Evolutionary conservation across 2,113 vertebrate genomes (phyloP).

Genomic region (Hippocampus comes): DNA sequence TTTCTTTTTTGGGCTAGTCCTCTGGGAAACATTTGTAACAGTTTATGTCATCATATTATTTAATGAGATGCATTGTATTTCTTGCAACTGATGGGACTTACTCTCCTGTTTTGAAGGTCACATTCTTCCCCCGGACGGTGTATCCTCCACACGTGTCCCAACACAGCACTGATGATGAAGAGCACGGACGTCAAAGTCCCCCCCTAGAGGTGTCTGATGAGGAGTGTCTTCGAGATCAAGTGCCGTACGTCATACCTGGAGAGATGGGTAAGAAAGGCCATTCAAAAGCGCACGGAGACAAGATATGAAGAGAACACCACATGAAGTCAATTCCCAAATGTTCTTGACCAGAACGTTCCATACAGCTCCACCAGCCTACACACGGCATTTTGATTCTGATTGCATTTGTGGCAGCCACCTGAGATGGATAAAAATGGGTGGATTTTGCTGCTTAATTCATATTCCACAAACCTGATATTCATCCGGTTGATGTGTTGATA

Average conservation of each 20-base stretch:
- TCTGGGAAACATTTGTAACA: not conserved
- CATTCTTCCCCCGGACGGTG: slow-evolving; percentile 63
- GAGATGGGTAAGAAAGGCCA: slow-evolving; percentile 77
- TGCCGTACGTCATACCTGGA: slow-evolving; percentile 76
- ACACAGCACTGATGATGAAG: slow-evolving; percentile 92
- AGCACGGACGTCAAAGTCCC: slow-evolving; percentile 84
- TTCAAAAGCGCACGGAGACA: not conserved
- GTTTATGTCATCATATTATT: not conserved
- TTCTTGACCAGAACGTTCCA: no score
- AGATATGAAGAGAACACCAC: not conserved
- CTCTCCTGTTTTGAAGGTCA: slow-evolving; percentile 49
- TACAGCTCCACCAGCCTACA: no score
- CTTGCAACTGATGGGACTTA: not conserved
- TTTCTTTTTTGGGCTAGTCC: no score
- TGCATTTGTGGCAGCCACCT: no score
- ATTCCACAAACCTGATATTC: no score
- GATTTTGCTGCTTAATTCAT: no score
- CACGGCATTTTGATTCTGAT: no score
- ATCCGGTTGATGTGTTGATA: no score
- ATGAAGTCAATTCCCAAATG: not conserved
- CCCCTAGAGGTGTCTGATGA: slow-evolving; percentile 94
- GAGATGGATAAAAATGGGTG: no score
- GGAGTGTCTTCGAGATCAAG: slow-evolving; percentile 82
- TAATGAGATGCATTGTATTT: no score
- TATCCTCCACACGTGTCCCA: slow-evolving; percentile 78